Base-by-base conservation (phyloP, 2,888 invertebrate species). In the Villa cingulata region DNA sequence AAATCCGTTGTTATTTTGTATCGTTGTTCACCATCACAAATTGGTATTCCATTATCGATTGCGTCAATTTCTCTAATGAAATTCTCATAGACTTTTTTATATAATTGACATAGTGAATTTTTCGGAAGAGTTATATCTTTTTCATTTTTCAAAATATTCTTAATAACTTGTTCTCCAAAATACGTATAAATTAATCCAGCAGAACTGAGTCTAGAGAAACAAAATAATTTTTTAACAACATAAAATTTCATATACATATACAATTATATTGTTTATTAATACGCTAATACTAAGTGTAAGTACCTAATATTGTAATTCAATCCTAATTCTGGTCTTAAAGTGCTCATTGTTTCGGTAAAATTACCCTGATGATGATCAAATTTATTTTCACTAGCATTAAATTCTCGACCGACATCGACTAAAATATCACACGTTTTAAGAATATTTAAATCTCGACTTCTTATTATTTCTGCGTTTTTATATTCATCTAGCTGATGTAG, bases 361-460 rank as follows among this genome's bases (percentile, higher is more conserved):
- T 74, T 74, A 48, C 80, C 77, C 70, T 98, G 97, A 65, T 98
- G 98, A 66, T 98, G 98, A 65, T 98, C 98, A 67, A 86, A 98
- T 52, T 85, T 74, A 51, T 82, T 77, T 49, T 65, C 79, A 1
- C 71, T 70, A 46, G 83, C 84, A 66, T 95, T 79, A 66, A 86
- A 98, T 16, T 76, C 76, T 1, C 80, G 85, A 4, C 97, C 97
- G 5, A 97, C 95, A 71, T 98, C 97, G 0, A 98, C 84, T 0
- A 98, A 90, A 55, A 97, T 80, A 62, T 96, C 90, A 70, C 96
- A 96, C 2, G 76, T 75, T 1, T 81, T 77, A 46, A 97, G 72
- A 55, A 77, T 74, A 57, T 72, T 59, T 18, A 56, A 53, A 54
- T 82, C 74, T 41, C 83, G 72, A 1, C 77, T 76, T 56, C 89